Evolutionary conservation across 1,140 invertebrate genomes (phyloP), one percentile per base, ranked within the genome.

Genomic region (Drosophila saltans): DNA sequence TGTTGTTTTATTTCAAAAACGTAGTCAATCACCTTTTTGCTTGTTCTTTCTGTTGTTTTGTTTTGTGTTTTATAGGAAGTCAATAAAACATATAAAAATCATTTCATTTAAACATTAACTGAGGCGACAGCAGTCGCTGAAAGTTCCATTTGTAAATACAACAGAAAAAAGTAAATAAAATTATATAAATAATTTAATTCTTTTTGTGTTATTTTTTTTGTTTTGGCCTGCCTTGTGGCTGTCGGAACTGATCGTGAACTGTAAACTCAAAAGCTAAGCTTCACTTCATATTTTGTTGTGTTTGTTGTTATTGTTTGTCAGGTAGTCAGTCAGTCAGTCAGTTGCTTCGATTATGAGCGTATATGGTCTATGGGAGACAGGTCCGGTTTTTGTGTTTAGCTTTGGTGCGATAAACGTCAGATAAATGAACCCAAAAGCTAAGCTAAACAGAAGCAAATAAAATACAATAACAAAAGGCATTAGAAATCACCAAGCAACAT

Each of bases 11-110:
- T 66, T 76, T 72, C 56, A 62, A 66, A 66, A 66, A 59, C 80
- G 79, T 86, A 88, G 82, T 88, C 82, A 86, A 88, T 86, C 83
- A 88, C 76, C 83, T 86, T 86, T 86, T 88, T 57, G 82, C 58
- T 58, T 77, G 72, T 52, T 21, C 8, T 10, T 52, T 52, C 7
- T 36, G 33, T 7, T 36, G 33, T 30, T 1, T 16, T 16, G 16
- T 16, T 16, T 16, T 16, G 16, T 16, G 16, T 60, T 76, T 80
- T 83, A 88, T 86, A 86, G 83, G 84, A 86, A 86, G 83, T 86
- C 80, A 70, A 89, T 83, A 80, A 82, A 79, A 72, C 55, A 68
- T 69, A 75, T 73, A 75, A 69, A 85, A 85, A 70, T 72, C 70
- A 75, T 72, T 69, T 71, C 58, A 41, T 56, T 71, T 80, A 68